A percentile compares a stretch with the other conserved stretches of the same genome.
These are phyloP conservation scores for Podiceps cristatus DNA, from an alignment of 2,113 vertebrate genomes.

Conservation along the genomic window DNA sequence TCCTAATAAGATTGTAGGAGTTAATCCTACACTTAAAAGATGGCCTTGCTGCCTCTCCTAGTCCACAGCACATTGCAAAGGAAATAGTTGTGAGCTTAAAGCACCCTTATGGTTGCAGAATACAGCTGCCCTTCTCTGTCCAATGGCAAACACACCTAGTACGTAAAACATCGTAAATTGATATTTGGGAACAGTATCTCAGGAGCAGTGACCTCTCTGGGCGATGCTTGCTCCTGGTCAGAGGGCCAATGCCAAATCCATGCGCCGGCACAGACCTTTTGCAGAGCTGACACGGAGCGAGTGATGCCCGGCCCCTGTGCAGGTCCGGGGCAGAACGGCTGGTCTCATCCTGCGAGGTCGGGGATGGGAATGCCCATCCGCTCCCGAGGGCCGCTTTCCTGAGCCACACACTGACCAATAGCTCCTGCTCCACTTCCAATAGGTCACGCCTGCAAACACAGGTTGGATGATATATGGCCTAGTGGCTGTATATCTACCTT, in stretches of 20 bases:
- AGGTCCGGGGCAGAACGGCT: neutral
- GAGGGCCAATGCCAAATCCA: neutral
- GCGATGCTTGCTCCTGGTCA: neutral
- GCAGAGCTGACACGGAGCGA: neutral
- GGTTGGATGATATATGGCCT: neutral
- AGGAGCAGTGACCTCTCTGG: neutral
- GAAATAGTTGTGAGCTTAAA: constrained; percentile 8
- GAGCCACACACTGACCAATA: neutral
- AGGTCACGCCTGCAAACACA: neutral
- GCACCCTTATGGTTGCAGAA: neutral
- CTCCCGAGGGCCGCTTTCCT: neutral
- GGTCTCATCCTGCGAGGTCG: neutral
- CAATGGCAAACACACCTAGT: neutral
- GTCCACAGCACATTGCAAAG: constrained; percentile 2
- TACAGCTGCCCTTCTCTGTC: neutral
- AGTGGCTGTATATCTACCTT: constrained; percentile 31
- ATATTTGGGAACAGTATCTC: neutral
- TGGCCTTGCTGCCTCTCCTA: neutral
- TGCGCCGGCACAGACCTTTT: neutral
- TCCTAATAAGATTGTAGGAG: neutral
- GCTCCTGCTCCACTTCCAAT: neutral
- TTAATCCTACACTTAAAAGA: neutral
- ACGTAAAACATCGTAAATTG: neutral
- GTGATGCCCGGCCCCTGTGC: neutral
- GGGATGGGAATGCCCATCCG: neutral